Base-by-base conservation (phyloP, 64 coral and sea anemone genomes). In the Montipora capricornis region DNA sequence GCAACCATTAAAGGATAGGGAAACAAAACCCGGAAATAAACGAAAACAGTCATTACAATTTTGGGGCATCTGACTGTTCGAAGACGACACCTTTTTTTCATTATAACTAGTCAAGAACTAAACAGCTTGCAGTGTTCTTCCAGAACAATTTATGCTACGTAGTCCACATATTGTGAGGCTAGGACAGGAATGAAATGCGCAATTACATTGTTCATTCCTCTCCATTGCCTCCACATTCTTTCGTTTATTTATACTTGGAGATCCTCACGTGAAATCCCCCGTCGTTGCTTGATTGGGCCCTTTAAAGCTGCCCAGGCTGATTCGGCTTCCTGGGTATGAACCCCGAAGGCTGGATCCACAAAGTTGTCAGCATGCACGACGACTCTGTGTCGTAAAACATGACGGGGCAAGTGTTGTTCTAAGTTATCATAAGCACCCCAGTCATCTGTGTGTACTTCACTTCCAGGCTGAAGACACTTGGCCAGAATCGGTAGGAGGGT, bases 281-380 rank as follows among this genome's bases (percentile, higher is more conserved):
- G 57, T 22, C 73, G 76, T 22, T 16, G 8, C 68, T 93, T 93
- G 8, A 93, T 17, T 12, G 29, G 20, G 19, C 53, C n/a, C 75
- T 93, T 93, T 19, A 93, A 61, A 20, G 87, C n/a, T 24, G 73
- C 75, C 91, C 83, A 93, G 44, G 52, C 44, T 16, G 81, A 87
- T 47, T 93, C 73, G 52, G 52, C 52, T 10, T 4, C 52, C 10
- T 55, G 52, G 52, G 52, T 55, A 55, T 55, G 52, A 55, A 93
- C 11, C 91, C 82, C 37, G 1, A 74, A 87, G 5, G 6, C 51
- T 14, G 81, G 82, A 77, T 93, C 91, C 10, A 93, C 80, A 87
- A 92, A 92, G 73, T 92, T 84, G 44, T 85, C 51, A 14, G 14
- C 11, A 44, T 91, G 78, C 16, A 82, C 68, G 1, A 91, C 51